Evolutionary conservation across 2,113 vertebrate genomes (phyloP), one percentile per base, ranked within the genome.

Genomic region (Acrocephalus kingi): DNA sequence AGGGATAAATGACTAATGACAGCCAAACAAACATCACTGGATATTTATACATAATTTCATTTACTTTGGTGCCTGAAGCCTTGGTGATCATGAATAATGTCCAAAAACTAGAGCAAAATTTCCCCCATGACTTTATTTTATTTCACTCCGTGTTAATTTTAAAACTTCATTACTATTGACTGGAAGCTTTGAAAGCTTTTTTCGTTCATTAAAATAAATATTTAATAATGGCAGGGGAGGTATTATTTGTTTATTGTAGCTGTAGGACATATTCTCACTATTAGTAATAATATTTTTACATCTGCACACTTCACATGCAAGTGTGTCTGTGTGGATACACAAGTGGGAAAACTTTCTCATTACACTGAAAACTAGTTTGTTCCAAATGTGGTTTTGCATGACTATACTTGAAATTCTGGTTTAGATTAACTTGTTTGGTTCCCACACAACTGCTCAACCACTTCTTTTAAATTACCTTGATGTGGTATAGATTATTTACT

Each of bases 391-490:
- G 84, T 75, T 94, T 88, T 90, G 51, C 73, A 33, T 56, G 55
- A 67, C 43, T 56, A 23, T 33, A 88, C 94, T 68, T 84, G 95
- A 94, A 84, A 92, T 86, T 86, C 93, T 59, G 28, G 45, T 90
- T 88, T n/a, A 63, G 31, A 51, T 79, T 43, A 90, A 92, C 56
- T 37, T 43, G 68, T 56, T 64, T 81, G 80, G 87, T 96, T 97
- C 96, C 90, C 96, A 94, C 89, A 81, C 69, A 94, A 94, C 83
- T 41, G 73, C 52, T 84, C 79, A 81, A 81, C 64, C 73, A 15
- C 79, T 88, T 80, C 11, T 90, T 93, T 90, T 78, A 52, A 88
- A 90, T 84, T 31, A 33, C 83, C 61, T 81, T 93, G 79, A 96
- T 94, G 94, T 88, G 76, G 79, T 45, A 28, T 1, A 73, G 49